These are phyloP conservation scores for Neoseiulus cucumeris DNA, from an alignment of 1,140 invertebrate species.

Conservation along the genomic window DNA sequence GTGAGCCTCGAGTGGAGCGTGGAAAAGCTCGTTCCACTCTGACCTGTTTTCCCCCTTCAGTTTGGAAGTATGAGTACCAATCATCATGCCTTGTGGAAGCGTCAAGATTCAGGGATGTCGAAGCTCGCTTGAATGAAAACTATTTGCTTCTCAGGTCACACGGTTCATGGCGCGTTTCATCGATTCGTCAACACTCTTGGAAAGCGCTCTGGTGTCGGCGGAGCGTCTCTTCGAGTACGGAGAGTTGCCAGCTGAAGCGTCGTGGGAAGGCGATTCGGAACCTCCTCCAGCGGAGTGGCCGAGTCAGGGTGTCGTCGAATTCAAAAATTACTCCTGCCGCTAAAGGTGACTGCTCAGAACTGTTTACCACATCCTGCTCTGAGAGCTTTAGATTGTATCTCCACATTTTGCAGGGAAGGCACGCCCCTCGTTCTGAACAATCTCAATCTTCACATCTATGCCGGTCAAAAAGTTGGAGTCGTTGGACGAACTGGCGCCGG, in stretches of 20 bases:
- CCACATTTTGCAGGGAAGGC: slow-evolving; percentile 20
- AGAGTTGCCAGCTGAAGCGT: neutral
- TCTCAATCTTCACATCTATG: slow-evolving; percentile 20
- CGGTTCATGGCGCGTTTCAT: neutral
- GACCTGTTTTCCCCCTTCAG: too few relatives aligned
- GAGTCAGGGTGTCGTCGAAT: neutral
- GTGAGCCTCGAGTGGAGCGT: too few relatives aligned
- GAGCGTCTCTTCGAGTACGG: neutral
- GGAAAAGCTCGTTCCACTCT: too few relatives aligned
- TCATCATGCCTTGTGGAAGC: too few relatives aligned
- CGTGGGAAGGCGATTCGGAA: neutral
- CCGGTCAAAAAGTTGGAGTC: slow-evolving; percentile 24
- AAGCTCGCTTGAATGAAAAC: too few relatives aligned
- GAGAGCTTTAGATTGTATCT: neutral
- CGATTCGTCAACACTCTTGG: neutral
- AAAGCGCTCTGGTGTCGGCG: neutral
- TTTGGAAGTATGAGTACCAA: too few relatives aligned
- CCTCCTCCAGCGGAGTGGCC: neutral
- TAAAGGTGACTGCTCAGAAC: neutral
- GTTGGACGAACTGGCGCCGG: slow-evolving; percentile 33
- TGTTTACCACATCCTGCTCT: too few relatives aligned
- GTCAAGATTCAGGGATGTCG: too few relatives aligned
- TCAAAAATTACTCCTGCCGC: neutral
- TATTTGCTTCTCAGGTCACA: neutral
- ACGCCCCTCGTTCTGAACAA: slow-evolving; percentile 24